Conservation (phyloP, 1,140 invertebrate species). For the Drosophila ercepeae region DNA sequence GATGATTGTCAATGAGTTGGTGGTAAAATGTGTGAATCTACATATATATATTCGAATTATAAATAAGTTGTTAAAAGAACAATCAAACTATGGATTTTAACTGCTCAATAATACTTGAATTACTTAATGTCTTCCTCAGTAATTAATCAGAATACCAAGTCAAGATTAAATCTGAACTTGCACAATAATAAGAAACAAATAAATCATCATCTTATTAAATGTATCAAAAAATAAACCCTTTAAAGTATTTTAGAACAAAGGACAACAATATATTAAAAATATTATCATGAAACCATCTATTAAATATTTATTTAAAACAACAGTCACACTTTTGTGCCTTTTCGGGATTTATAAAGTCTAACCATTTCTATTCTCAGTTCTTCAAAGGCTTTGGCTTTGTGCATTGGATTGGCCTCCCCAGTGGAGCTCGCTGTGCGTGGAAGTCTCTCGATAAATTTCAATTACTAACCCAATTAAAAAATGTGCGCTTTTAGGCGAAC, state of each 20-base stretch:
- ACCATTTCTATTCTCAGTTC: conserved; percentile 19
- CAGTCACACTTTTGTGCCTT: not conserved
- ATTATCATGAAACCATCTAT: no score
- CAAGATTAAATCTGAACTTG: no score
- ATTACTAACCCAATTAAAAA: conserved; percentile 83
- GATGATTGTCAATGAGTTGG: not conserved
- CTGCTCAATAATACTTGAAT: not conserved
- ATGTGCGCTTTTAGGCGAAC: conserved; percentile 76
- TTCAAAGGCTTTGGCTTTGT: conserved; percentile 55
- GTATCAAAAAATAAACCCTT: no score
- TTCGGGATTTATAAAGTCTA: conserved; percentile 2
- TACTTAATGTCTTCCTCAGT: not conserved
- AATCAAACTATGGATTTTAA: not conserved
- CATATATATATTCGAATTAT: conserved; percentile 4
- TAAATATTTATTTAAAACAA: not conserved
- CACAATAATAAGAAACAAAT: no score
- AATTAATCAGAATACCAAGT: no score
- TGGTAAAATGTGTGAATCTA: not conserved
- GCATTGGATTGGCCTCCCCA: conserved; percentile 11
- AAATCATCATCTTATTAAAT: no score
- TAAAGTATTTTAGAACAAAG: no score
- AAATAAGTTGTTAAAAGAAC: not conserved
- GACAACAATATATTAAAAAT: no score
- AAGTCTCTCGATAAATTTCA: conserved; percentile 78
- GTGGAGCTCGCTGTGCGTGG: conserved; percentile 44